Evolutionary conservation across 1,140 invertebrate species (phyloP).

Genomic region (Lamellibrachia luymesi): DNA sequence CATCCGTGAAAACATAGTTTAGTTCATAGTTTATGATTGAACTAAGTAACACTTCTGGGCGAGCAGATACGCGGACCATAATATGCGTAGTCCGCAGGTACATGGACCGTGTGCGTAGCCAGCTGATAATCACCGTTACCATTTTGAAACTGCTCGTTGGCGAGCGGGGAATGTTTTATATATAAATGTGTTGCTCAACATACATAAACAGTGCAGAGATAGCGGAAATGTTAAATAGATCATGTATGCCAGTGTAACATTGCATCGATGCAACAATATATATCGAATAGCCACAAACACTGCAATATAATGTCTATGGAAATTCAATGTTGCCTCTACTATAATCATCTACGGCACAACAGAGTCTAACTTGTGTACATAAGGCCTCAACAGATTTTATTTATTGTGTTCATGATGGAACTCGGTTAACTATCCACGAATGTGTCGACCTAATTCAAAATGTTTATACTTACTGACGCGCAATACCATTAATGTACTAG

Average conservation of each 20-base stretch:
- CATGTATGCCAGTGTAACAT: neutral
- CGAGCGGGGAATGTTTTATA: neutral
- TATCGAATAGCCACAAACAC: neutral
- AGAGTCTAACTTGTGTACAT: neutral
- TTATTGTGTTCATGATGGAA: neutral
- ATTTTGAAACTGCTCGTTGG: neutral
- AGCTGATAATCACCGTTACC: too few relatives aligned
- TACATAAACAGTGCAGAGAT: neutral
- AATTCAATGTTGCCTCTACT: neutral
- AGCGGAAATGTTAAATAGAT: neutral
- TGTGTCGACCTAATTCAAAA: neutral
- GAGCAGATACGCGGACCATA: too few relatives aligned
- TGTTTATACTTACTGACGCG: neutral
- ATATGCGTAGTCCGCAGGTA: too few relatives aligned
- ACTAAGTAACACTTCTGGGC: neutral
- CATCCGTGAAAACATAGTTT: neutral
- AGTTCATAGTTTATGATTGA: neutral
- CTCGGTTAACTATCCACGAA: neutral
- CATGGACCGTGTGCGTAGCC: too few relatives aligned
- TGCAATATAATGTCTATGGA: neutral
- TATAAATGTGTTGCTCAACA: neutral
- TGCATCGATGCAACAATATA: neutral
- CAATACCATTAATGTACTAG: neutral
- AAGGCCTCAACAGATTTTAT: neutral
- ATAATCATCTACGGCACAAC: neutral